phyloP scores from a whole-genome alignment of 2,888 invertebrate species.

The Monoplex corrugatus region DNA sequence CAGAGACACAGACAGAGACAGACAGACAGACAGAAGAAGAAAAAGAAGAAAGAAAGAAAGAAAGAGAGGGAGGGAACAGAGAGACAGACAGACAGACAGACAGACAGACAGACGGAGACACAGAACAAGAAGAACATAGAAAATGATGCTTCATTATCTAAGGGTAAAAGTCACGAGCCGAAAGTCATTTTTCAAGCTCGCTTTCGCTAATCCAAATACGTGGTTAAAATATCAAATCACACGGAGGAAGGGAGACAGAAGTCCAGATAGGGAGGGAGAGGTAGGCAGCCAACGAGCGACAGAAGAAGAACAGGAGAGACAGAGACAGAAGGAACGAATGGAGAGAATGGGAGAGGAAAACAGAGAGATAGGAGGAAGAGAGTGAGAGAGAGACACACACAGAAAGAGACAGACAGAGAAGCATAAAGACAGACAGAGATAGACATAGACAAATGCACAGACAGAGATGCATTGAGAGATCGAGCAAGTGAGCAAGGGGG shows the following conservation, averaged over 20 bases:
- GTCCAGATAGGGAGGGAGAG: neutral
- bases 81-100: neutral
- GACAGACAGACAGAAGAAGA: neutral
- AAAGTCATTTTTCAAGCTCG: no score
- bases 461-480: neutral
- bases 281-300: no score
- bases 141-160: no score
- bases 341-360: no score
- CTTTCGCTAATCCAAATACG: no score
- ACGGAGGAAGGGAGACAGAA: neutral
- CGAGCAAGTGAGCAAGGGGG: neutral
- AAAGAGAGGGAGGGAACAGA: neutral
- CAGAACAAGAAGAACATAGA: neutral
- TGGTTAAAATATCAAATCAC: no score
- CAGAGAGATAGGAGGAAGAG: no score
- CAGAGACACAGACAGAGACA: neutral
- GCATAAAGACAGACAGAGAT: neutral
- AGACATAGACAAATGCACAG: neutral
- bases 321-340: no score
- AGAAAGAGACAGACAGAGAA: no score
- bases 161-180: no score
- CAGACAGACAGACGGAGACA: neutral
- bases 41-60: neutral
- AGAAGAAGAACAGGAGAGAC: no score
- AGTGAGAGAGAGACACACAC: no score